Percentiles rank a stretch among this genome's conserved stretches.
These are phyloP conservation scores for Gadopsis marmoratus DNA, from an alignment of 2,797 vertebrate species.

Conservation along the genomic window DNA sequence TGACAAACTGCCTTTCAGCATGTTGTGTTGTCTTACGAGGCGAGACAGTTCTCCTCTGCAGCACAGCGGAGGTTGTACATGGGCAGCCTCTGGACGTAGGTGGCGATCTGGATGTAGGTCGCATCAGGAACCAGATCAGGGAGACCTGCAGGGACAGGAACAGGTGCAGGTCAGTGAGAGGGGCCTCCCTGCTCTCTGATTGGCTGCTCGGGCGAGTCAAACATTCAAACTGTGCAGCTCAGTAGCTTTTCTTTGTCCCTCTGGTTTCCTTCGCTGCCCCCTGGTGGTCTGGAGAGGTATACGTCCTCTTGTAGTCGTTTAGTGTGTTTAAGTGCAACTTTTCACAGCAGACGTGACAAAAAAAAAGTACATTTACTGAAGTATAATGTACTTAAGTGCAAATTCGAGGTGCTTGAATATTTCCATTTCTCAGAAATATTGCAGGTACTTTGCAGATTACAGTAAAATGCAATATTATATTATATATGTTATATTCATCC, in stretches of 20 bases:
- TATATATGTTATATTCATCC: no score
- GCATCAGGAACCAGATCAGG: slow-evolving; percentile 96
- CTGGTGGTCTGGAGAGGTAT: neutral
- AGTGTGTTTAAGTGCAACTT: no score
- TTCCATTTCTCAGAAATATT: no score
- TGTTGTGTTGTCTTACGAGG: slow-evolving; percentile 84
- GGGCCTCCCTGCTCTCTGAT: neutral
- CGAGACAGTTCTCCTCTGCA: slow-evolving; percentile 94
- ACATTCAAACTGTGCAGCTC: neutral
- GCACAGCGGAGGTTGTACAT: slow-evolving; percentile 97
- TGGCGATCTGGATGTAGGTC: slow-evolving; percentile 92
- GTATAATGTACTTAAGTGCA: no score
- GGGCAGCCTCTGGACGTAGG: slow-evolving; percentile 92
- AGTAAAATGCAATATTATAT: no score
- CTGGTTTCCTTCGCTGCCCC: neutral
- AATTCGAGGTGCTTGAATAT: no score
- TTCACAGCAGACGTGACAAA: no score
- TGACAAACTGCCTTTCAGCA: no score
- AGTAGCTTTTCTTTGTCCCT: neutral
- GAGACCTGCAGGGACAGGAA: slow-evolving; percentile 83
- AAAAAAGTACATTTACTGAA: no score
- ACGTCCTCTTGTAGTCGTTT: no score
- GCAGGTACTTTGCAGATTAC: no score
- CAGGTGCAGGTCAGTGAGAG: neutral
- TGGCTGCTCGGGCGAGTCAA: no score